Evolutionary conservation across 2,888 invertebrate species (phyloP).

Genomic region (Hyposoter dolosus): DNA sequence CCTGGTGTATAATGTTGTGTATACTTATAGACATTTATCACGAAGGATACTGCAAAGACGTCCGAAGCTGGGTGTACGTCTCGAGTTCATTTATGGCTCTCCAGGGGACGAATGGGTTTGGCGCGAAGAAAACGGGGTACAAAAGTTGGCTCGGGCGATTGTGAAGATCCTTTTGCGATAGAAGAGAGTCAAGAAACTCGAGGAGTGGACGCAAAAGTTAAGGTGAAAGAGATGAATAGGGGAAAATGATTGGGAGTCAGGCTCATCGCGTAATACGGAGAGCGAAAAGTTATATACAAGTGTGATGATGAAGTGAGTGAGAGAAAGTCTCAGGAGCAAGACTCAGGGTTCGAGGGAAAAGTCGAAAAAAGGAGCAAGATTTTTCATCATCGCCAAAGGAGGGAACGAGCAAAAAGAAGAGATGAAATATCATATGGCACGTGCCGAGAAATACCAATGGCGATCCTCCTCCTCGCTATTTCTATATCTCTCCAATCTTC

Average conservation of each 20-base stretch:
- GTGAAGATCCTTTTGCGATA: conserved; percentile 15
- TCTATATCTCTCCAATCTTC: background rate
- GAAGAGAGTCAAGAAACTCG: background rate
- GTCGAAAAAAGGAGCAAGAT: conserved; percentile 1
- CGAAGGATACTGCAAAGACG: conserved; percentile 19
- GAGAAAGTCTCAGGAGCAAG: background rate
- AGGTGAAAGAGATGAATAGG: conserved; percentile 16
- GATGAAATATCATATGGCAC: conserved; percentile 49
- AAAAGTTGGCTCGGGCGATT: conserved; percentile 27
- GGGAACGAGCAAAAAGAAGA: conserved; percentile 15
- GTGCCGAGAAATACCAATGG: conserved; percentile 51
- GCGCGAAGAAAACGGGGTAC: conserved; percentile 4
- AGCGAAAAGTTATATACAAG: conserved; percentile 25
- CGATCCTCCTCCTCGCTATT: background rate
- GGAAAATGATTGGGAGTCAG: conserved; percentile 24
- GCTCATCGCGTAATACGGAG: conserved; percentile 1
- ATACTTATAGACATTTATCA: conserved; percentile 4
- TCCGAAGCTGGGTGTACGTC: conserved; percentile 27
- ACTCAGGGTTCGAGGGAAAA: background rate
- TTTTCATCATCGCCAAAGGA: conserved; percentile 23
- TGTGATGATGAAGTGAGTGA: background rate
- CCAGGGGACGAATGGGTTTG: conserved; percentile 42
- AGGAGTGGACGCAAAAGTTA: conserved; percentile 21
- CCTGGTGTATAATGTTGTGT: conserved; percentile 1
- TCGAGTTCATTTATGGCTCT: conserved; percentile 57